Base-by-base conservation (phyloP, 1,140 invertebrate species). In the Calliopsis andreniformis region DNA sequence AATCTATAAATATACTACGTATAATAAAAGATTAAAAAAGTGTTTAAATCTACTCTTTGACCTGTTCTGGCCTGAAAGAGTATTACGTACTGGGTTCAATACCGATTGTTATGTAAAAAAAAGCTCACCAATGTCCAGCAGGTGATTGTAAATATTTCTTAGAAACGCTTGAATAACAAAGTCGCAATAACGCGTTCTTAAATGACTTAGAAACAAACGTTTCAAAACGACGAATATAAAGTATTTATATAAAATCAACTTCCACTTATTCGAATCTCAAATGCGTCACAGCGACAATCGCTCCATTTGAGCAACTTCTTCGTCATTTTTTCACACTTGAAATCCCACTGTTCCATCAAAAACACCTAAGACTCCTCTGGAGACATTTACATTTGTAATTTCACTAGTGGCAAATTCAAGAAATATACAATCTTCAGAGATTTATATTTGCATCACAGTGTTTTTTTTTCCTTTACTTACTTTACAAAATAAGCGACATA, bases 211-310 rank as follows among this genome's bases (percentile, higher is more conserved):
- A 78, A 79, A 76, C 58, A 79, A 79, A 76, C 56, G 56, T 68
- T 76, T 62, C 55, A 35, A 79, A 79, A 79, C 77, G 72, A 76
- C 55, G 47, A 76, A 68, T 79, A 76, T 79, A 79, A 79, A 78
- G 76, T 78, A 78, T 78, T 78, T 78, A 62, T 79, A 79, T 79
- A 79, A 79, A 79, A 79, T 79, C 71, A 79, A 78, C 77, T 68
- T 68, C 64, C 53, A 76, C 58, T 62, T 68, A 76, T 73, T 76
- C 56, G 70, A 66, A 78, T 78, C 62, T 78, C 70, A 78, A 72
- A 78, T 78, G 71, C 42, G 58, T 59, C 53, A 73, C 61, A 72
- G 69, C 55, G 61, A 63, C 39, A 23, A 78, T 66, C 51, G 53
- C 69, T 64, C 69, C 16, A 23, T 56, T 58, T 66, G 76, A 78